These are phyloP conservation scores for Euglossa dilemma DNA, from an alignment of 1,140 invertebrate genomes.

Conservation along the genomic window DNA sequence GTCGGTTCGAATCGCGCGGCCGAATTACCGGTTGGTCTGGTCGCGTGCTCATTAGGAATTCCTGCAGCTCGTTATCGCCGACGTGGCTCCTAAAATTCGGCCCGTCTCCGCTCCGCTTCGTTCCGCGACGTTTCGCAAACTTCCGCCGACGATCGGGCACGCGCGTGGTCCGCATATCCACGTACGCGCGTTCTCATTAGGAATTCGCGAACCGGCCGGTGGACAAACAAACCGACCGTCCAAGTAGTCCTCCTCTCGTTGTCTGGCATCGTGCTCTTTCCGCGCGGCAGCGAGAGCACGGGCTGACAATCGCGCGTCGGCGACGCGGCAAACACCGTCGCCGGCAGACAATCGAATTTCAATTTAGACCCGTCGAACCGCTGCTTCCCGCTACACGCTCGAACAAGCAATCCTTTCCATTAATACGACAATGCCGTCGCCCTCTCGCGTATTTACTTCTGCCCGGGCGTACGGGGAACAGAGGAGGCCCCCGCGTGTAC, in stretches of 20 bases:
- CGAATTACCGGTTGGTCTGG: conserved; percentile 25
- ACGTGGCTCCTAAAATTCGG: conserved; percentile 26
- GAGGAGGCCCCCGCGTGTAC: neutral
- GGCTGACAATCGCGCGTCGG: conserved; percentile 54
- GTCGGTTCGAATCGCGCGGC: conserved; percentile 21
- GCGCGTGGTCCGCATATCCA: neutral
- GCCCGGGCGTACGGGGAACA: conserved; percentile 46
- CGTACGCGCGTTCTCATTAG: conserved; percentile 48
- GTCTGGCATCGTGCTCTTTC: conserved; percentile 29
- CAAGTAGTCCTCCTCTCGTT: conserved; percentile 16
- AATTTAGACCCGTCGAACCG: conserved; percentile 78
- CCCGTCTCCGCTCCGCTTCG: neutral
- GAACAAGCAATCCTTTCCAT: conserved; percentile 80
- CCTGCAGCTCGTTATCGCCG: conserved; percentile 47
- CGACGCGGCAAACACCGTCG: conserved; percentile 66
- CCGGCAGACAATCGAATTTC: conserved; percentile 79
- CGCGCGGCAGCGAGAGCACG: neutral
- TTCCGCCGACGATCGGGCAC: conserved; percentile 29
- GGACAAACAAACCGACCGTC: neutral
- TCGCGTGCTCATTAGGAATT: conserved; percentile 47
- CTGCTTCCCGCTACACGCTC: conserved; percentile 73
- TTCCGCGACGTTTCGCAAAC: conserved; percentile 1
- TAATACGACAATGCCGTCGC: conserved; percentile 78
- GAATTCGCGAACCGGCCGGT: conserved; percentile 46
- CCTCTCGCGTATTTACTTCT: conserved; percentile 76